Evolutionary conservation across 1,140 invertebrate species (phyloP), one percentile per base, ranked within the genome.

Genomic region (Papilio glaucus): DNA sequence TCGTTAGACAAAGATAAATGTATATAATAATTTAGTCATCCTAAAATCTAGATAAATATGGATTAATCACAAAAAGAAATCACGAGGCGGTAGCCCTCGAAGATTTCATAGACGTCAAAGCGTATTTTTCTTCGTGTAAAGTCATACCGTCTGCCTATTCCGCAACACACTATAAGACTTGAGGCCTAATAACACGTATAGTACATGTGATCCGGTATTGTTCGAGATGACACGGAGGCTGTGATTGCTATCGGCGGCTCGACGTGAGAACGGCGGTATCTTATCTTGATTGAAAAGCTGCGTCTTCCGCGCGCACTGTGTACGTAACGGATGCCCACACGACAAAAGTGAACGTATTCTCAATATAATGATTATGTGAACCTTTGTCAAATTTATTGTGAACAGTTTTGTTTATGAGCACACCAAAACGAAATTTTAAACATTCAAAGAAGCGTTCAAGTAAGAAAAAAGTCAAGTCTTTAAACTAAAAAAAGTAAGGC

Each of bases 281-380:
- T 57, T 57, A 57, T 57, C 49, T 57, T 57, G 49, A 57, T 57
- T 57, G 49, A 57, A 57, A 57, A 21, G 49, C 49, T 24, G 49
- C 49, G 18, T 18, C 24, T 21, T 57, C 24, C 49, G 2, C 21
- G 49, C 21, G 10, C 49, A 6, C n/a, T 57, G 49, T 57, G 49
- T 26, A 57, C 49, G 49, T 57, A 57, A 57, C 9, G 8, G 24
- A 57, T 57, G 12, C 21, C 45, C 21, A 53, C 21, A 53, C 21
- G 9, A 26, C 21, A 24, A 24, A 57, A 57, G 49, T 57, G 10
- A 57, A 57, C 49, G 45, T 49, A 18, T 10, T 21, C 45, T 49
- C 45, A 24, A 57, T 57, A 33, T 3, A 24, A 53, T 53, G 12
- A 57, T 53, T 13, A 45, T 15, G n/a, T 42, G 1, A 26, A 57